Base-by-base conservation (phyloP, 1,140 invertebrate genomes). In the Archegozetes longisetosus region DNA sequence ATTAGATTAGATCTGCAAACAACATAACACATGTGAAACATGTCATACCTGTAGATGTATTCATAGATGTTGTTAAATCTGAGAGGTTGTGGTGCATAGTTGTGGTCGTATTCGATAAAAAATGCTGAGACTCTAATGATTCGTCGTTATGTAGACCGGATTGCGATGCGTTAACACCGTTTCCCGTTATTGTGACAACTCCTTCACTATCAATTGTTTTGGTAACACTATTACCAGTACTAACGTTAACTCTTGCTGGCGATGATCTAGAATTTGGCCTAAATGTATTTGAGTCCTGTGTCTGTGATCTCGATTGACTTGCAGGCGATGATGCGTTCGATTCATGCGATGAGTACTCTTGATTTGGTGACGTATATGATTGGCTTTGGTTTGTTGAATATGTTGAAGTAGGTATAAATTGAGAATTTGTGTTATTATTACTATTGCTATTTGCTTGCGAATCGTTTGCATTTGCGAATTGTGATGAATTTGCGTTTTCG, bases 41-140 rank as follows among this genome's bases (percentile, higher is more conserved):
- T 40, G 14, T 24, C 46, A 23, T 52, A 58, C 57, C 57, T 20
- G 66, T 61, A 62, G 63, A 67, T 66, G 66, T 67, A 66, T 63
- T 66, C 66, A 67, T 66, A 66, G 66, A 67, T 63, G 66, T 58
- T 58, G 57, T 58, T 47, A 53, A 58, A 58, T 27, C 49, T 58
- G 57, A 58, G n/a, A 58, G 57, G 57, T 40, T 6, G 32, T 58
- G 57, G 47, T 58, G 52, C 57, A 58, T 58, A 58, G 57, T 53
- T 58, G 57, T 66, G 61, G 66, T 66, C 65, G 66, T 64, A 66
- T 62, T 66, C 61, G 62, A 64, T 66, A 67, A 66, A 66, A 67
- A 67, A 66, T 64, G 63, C 22, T 60, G 53, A n/a, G 23, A 20
- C 22, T 58, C 9, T 58, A 17, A 22, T 55, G 54, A 49, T 20